Evolutionary conservation across 2,113 vertebrate species (phyloP), one percentile per base, ranked within the genome.

Genomic region (Columba janthina): DNA sequence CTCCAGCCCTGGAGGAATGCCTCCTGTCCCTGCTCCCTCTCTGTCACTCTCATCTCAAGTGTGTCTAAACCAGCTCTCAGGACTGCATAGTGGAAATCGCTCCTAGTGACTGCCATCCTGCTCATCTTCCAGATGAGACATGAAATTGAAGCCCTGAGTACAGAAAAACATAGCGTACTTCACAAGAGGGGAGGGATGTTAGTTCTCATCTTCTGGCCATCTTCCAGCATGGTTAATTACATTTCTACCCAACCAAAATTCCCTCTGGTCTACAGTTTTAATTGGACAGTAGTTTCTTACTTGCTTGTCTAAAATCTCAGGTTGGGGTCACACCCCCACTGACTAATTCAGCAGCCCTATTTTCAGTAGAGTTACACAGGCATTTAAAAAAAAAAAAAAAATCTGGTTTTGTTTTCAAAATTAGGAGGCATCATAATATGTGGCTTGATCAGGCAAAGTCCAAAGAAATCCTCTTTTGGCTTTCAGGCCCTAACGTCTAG

Each of bases 81-180:
- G 65, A 88, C 46, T 38, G 20, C 67, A 70, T 24, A 56, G 51
- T 53, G 38, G 29, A 85, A 93, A 96, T 93, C 19, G 1, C 67
- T 91, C 64, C 78, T 83, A 46, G 67, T 90, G 54, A 65, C 73
- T 95, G 92, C 85, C 28, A 5, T 93, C 50, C 76, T 88, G 78
- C 93, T 93, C 80, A 79, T 90, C 93, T 95, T 96, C 84, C 76
- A 90, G 80, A 95, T 82, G 76, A 94, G 73, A 95, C 73, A 89
- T 19, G 65, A 96, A 90, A 91, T 93, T 93, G 75, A 95, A 96
- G 83, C 65, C 69, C 80, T 50, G 48, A 86, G 44, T 75, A 73
- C 36, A 89, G 83, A 90, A 92, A 92, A 81, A 90, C n/a, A 91
- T 18, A 42, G 18, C 48, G 25, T 89, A 84, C 90, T 81, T 97